Conservation (phyloP, 1,140 invertebrate genomes). For the Cryptotermes secundus region DNA sequence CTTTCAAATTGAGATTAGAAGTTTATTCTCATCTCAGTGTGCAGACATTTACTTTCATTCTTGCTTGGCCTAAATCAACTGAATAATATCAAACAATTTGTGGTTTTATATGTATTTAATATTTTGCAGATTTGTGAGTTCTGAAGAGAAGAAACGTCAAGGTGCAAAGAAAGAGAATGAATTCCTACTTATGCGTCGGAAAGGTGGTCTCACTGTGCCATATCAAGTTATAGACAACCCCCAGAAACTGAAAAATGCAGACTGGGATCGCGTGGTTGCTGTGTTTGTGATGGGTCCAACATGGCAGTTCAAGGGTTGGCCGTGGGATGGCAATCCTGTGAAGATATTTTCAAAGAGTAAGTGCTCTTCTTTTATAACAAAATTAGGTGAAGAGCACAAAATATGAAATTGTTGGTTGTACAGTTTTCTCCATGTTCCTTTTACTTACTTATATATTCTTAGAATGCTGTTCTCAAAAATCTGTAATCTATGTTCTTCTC, state of each 20-base stretch:
- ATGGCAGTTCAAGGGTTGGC: slow-evolving; percentile 99
- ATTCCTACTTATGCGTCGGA: slow-evolving; percentile 84
- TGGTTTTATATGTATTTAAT: background rate
- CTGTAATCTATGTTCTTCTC: no score
- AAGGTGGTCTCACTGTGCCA: slow-evolving; percentile 72
- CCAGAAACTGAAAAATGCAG: slow-evolving; percentile 81
- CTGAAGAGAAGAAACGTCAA: slow-evolving; percentile 85
- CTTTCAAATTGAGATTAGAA: no score
- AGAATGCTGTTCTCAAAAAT: background rate
- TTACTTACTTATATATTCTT: background rate
- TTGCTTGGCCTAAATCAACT: no score
- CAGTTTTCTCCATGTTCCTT: no score
- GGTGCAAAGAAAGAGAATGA: slow-evolving; percentile 90
- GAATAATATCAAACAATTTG: no score
- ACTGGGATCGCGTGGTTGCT: slow-evolving; percentile 98
- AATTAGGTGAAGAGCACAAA: background rate
- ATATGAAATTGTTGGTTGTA: background rate
- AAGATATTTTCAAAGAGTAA: slow-evolving; percentile 96
- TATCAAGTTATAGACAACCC: slow-evolving; percentile 97
- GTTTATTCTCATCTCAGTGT: no score
- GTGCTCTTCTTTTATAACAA: slow-evolving; percentile 48
- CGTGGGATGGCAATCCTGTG: slow-evolving; percentile 95
- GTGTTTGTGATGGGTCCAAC: slow-evolving; percentile 99
- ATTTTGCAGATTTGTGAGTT: slow-evolving; percentile 74
- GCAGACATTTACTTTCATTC: no score